Evolutionary conservation across 1,140 invertebrate species (phyloP).

Genomic region (Drosophila pruinosa): DNA sequence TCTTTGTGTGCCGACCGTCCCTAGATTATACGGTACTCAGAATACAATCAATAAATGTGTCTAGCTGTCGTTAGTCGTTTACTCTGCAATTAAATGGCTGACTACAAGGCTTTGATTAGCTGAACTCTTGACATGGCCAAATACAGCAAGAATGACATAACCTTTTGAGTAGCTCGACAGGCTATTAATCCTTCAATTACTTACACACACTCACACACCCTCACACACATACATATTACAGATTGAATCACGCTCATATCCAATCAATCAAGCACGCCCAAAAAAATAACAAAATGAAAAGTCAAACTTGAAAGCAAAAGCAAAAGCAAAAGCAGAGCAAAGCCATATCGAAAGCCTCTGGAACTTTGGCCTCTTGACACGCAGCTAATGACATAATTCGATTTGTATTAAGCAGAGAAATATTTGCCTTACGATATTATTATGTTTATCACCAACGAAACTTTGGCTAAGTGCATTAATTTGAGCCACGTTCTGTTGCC

Average conservation of each 20-base stretch:
- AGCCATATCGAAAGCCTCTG: neutral
- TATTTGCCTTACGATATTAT: slow-evolving; percentile 48
- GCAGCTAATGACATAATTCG: slow-evolving; percentile 61
- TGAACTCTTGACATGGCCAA: slow-evolving; percentile 10
- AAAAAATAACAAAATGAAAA: slow-evolving; percentile 25
- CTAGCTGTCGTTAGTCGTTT: neutral
- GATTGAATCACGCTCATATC: neutral
- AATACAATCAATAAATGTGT: neutral
- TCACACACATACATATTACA: neutral
- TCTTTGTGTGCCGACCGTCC: too few species aligned
- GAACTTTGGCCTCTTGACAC: slow-evolving; percentile 15
- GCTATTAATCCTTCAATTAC: slow-evolving; percentile 9
- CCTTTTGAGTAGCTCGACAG: slow-evolving; percentile 11
- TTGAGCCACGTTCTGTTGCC: slow-evolving; percentile 11
- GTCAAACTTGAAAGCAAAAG: slow-evolving; percentile 14
- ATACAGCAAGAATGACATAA: slow-evolving; percentile 13
- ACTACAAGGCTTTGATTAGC: slow-evolving; percentile 17
- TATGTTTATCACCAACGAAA: slow-evolving; percentile 50
- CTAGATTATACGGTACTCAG: too few species aligned
- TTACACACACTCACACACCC: neutral
- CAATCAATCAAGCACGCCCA: slow-evolving; percentile 44
- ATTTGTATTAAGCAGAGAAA: slow-evolving; percentile 39
- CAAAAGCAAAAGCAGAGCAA: neutral
- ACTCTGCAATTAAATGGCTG: slow-evolving; percentile 17
- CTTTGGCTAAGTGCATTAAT: slow-evolving; percentile 50